Percentiles rank a stretch among this genome's conserved stretches.
Conservation (phyloP, 1,140 invertebrate species). For the Drosophila quadrilineata region DNA sequence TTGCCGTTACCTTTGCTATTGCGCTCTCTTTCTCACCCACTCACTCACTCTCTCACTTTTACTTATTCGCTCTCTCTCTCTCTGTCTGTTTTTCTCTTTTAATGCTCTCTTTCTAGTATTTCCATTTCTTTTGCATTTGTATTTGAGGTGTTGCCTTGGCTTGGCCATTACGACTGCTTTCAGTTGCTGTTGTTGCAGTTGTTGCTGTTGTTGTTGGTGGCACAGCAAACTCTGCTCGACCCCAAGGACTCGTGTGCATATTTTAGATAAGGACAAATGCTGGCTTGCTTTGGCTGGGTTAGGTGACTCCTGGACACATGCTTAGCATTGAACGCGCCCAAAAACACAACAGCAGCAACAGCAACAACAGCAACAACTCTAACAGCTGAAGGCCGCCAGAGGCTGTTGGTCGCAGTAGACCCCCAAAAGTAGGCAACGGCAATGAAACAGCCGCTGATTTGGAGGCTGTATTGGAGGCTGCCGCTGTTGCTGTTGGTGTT, state of each 20-base stretch:
- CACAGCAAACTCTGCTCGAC: slow-evolving; percentile 49
- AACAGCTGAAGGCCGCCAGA: slow-evolving; percentile 4
- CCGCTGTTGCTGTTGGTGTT: neutral
- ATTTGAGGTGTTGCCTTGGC: slow-evolving; percentile 8
- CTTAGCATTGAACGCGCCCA: slow-evolving; percentile 28
- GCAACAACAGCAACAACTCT: neutral
- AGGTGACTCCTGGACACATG: slow-evolving; percentile 54
- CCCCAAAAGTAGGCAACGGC: neutral
- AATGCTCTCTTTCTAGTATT: no score
- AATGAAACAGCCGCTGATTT: no score
- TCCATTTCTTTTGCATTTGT: neutral
- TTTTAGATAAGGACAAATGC: slow-evolving; percentile 78
- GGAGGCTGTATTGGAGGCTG: slow-evolving; percentile 8
- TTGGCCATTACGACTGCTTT: slow-evolving; percentile 7
- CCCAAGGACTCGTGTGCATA: slow-evolving; percentile 71
- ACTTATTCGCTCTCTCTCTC: neutral
- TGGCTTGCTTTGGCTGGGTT: no score
- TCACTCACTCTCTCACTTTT: neutral
- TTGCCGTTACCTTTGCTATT: neutral
- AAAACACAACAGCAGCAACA: slow-evolving; percentile 2
- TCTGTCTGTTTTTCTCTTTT: neutral
- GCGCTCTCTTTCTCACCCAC: neutral
- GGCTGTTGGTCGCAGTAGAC: no score
- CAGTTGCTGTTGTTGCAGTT: slow-evolving; percentile 4
- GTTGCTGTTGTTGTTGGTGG: slow-evolving; percentile 12